These are phyloP conservation scores for Gryllus longicercus DNA, from an alignment of 2,888 invertebrate genomes.

Conservation along the genomic window DNA sequence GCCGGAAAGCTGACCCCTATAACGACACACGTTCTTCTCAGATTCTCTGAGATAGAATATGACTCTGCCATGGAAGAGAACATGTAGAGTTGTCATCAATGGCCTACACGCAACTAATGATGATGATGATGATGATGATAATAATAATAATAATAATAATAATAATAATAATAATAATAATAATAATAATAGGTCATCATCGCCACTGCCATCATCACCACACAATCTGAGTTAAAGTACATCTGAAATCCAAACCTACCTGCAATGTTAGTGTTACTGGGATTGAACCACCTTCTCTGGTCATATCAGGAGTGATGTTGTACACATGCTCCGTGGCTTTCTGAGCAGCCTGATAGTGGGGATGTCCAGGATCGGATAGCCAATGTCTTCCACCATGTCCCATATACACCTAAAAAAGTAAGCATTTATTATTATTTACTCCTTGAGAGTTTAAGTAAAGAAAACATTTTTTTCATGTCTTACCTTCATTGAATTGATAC, in stretches of 20 bases:
- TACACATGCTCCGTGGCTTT: slow-evolving; percentile 80
- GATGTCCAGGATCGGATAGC: slow-evolving; percentile 89
- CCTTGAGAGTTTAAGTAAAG: not conserved
- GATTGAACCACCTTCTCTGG: slow-evolving; percentile 96
- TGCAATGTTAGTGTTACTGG: slow-evolving; percentile 89
- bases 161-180: too few species aligned
- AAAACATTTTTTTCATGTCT: slow-evolving; percentile 24
- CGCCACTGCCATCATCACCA: too few species aligned
- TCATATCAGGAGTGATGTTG: slow-evolving; percentile 87
- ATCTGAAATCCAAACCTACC: slow-evolving; percentile 38
- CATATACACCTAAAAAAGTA: slow-evolving; percentile 46
- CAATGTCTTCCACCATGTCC: slow-evolving; percentile 82
- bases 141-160: too few species aligned
- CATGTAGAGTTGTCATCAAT: too few species aligned
- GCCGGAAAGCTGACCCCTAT: too few species aligned
- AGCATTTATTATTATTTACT: not conserved
- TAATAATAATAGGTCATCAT: too few species aligned
- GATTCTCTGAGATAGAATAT: too few species aligned
- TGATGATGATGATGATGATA: too few species aligned
- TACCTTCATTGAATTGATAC: slow-evolving; percentile 82
- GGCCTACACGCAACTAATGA: too few species aligned
- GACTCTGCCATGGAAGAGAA: too few species aligned
- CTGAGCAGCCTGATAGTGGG: slow-evolving; percentile 86
- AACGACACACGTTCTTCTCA: too few species aligned
- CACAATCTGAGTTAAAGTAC: too few species aligned